Evolutionary conservation across 1,140 invertebrate species (phyloP), one percentile per base, ranked within the genome.

Genomic region (Reticulitermes speratus): DNA sequence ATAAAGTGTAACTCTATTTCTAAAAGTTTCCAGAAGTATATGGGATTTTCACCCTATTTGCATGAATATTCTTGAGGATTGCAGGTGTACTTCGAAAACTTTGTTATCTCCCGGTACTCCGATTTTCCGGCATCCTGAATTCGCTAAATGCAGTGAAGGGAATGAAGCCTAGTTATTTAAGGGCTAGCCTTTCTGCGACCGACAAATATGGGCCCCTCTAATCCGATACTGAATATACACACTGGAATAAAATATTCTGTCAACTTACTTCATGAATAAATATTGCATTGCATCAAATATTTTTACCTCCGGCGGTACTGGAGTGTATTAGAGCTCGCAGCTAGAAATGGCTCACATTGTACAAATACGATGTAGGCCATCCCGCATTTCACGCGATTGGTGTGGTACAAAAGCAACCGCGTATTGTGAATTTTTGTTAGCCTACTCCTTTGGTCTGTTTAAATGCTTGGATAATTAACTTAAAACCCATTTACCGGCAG

Each of bases 181-280:
- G 9, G 7, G 25, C n/a, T n/a, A 25, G 14, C 7, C n/a, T 75
- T 25, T 75, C n/a, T 2, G 21, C 59, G 8, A 65, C 59, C 59
- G 59, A 65, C 65, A 75, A 75, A 3, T 75, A 30, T 25, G n/a
- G n/a, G 65, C 65, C 65, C n/a, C 25, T 75, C 65, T 75, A 75
- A 75, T 75, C 65, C 65, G 25, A 75, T 75, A 75, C n/a, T 75
- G 65, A 75, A 75, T 1, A 25, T 75, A 75, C 65, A 75, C 65
- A 75, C n/a, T n/a, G 65, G 65, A 75, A 75, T 75, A 30, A 75
- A 75, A 75, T 75, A 75, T 75, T 75, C 25, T 75, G n/a, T 75
- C n/a, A 30, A 25, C 65, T 75, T 75, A 30, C 25, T 75, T n/a
- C 65, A 30, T 75, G 65, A 75, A 75, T 75, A 75, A 75, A 75